Conservation (phyloP, 2,797 vertebrate species). For the Buceros bicornis region DNA sequence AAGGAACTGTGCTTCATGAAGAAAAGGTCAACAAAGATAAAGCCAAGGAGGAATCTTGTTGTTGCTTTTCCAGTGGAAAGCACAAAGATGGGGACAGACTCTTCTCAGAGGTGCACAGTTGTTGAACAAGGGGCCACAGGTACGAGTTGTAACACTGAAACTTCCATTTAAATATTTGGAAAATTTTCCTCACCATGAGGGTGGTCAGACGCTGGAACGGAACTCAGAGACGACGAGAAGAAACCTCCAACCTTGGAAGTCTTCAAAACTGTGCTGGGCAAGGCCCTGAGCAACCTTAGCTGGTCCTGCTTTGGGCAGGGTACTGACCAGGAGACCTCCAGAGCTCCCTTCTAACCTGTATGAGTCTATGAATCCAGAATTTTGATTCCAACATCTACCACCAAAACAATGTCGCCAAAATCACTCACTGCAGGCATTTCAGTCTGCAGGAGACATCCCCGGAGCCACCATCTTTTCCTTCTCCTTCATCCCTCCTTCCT, state of each 20-base stretch:
- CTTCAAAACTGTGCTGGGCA: neutral
- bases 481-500: neutral
- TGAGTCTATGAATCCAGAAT: neutral
- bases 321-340: neutral
- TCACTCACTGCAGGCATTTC: neutral
- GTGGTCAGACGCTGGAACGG: neutral
- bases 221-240: neutral
- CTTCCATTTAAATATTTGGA: neutral
- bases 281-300: neutral
- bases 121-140: neutral
- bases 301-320: neutral
- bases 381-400: neutral
- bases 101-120: neutral
- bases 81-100: neutral
- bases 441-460: neutral
- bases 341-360: neutral
- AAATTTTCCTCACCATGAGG: neutral
- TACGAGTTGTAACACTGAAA: neutral
- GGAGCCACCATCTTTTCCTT: neutral
- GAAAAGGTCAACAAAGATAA: neutral
- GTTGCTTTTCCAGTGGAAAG: neutral
- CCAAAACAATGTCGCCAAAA: neutral
- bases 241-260: neutral
- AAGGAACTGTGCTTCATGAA: neutral
- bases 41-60: neutral